A percentile compares a stretch with the other conserved stretches of the same genome.
Conservation (phyloP, 1,140 invertebrate species). For the Heterodera carotae region DNA sequence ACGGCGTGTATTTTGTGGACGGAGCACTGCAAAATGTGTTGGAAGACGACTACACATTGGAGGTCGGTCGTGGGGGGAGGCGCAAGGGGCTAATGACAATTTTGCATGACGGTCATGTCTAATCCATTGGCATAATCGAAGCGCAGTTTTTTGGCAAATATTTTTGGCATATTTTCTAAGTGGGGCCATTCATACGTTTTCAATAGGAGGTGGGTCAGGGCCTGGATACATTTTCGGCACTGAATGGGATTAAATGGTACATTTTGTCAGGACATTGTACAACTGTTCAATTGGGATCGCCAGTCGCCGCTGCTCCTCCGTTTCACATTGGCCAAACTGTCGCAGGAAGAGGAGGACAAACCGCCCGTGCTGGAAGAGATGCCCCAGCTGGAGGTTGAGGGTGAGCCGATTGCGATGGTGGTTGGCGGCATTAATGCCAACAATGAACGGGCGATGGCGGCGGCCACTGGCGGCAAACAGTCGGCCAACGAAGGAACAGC, state of each 20-base stretch:
- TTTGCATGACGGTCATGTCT: too few relatives aligned
- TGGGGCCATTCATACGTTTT: too few relatives aligned
- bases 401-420: background rate
- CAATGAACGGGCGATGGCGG: too few relatives aligned
- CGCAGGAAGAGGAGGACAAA: slow-evolving; percentile 33
- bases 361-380: slow-evolving; percentile 37
- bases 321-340: slow-evolving; percentile 30
- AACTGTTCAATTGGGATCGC: slow-evolving; percentile 29
- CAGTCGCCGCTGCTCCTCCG: slow-evolving; percentile 20
- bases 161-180: too few relatives aligned
- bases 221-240: too few relatives aligned
- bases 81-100: too few relatives aligned
- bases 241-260: too few relatives aligned
- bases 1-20: slow-evolving; percentile 39
- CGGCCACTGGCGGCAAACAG: too few relatives aligned
- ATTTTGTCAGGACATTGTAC: slow-evolving; percentile 7
- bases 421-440: background rate
- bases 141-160: too few relatives aligned
- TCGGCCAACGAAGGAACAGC: background rate
- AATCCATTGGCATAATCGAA: too few relatives aligned
- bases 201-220: too few relatives aligned
- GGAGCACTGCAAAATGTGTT: slow-evolving; percentile 16
- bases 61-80: slow-evolving; percentile 21
- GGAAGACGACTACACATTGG: slow-evolving; percentile 34
- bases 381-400: slow-evolving; percentile 29